These are phyloP conservation scores for Hemitrygon akajei DNA, from an alignment of 2,797 vertebrate species.

Conservation along the genomic window DNA sequence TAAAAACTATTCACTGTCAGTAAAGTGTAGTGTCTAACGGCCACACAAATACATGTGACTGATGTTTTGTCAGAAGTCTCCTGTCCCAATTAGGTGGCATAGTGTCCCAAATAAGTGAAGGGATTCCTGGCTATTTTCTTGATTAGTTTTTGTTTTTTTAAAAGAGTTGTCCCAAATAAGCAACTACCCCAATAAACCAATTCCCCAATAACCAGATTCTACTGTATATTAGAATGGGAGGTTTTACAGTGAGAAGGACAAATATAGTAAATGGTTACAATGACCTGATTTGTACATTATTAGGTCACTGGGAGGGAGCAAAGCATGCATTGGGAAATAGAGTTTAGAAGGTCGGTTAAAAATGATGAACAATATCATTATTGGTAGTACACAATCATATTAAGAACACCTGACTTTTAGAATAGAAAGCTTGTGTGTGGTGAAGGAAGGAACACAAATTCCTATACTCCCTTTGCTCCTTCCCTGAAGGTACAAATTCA, in stretches of 20 bases:
- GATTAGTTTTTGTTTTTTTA: too few relatives aligned
- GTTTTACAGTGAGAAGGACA: not conserved
- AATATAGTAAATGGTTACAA: too few relatives aligned
- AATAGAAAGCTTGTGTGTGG: not conserved
- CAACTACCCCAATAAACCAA: too few relatives aligned
- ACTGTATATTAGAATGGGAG: not conserved
- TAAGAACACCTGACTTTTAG: not conserved
- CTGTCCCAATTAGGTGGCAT: too few relatives aligned
- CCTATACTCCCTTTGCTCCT: not conserved
- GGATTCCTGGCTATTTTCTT: too few relatives aligned
- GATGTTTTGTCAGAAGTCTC: too few relatives aligned
- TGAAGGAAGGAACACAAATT: conserved; percentile 8
- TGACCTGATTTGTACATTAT: not conserved
- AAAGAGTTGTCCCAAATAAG: too few relatives aligned
- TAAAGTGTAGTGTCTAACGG: too few relatives aligned
- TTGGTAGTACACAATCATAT: not conserved
- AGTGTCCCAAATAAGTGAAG: too few relatives aligned
- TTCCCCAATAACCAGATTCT: too few relatives aligned
- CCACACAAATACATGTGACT: too few relatives aligned
- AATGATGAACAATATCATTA: not conserved
- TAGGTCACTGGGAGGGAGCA: not conserved
- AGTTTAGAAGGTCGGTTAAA: not conserved
- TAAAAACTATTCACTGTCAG: too few relatives aligned
- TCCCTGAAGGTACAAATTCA: not conserved
- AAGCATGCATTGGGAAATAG: not conserved